A percentile compares a stretch with the other conserved stretches of the same genome.
phyloP scores from a whole-genome alignment of 64 coral and sea anemone species.

The Actinia tenebrosa region DNA sequence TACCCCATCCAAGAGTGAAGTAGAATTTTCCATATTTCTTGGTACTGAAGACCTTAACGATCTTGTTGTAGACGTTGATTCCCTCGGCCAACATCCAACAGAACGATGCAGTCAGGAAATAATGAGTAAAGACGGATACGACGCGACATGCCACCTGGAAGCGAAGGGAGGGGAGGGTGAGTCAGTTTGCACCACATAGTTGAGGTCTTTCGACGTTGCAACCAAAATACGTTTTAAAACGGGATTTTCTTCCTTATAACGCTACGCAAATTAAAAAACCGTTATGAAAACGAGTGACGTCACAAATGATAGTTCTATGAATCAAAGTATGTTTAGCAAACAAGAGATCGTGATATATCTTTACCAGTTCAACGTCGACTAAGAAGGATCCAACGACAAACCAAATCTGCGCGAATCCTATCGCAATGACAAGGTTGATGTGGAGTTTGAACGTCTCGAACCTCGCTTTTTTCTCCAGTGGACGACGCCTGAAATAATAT shows the following conservation, averaged over 20 bases:
- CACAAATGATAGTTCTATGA: too few species aligned
- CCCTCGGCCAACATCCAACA: constrained; percentile 93
- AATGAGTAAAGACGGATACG: constrained; percentile 71
- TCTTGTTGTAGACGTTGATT: constrained; percentile 93
- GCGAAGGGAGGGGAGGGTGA: neutral
- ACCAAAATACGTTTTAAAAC: neutral
- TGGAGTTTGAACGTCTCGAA: constrained; percentile 65
- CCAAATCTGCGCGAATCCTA: constrained; percentile 63
- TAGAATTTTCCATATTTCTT: constrained; percentile 72
- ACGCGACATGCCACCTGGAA: constrained; percentile 61
- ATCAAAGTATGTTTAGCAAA: too few species aligned
- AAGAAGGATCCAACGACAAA: constrained; percentile 69
- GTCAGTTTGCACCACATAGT: neutral
- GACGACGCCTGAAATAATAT: constrained; percentile 20
- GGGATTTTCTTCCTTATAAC: too few species aligned
- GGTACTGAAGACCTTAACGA: constrained; percentile 79
- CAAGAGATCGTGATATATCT: neutral
- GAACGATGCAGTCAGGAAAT: constrained; percentile 79
- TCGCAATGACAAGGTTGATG: constrained; percentile 77
- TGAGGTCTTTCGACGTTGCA: neutral
- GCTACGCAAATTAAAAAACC: too few species aligned
- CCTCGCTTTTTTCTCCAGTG: constrained; percentile 58
- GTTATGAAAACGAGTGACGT: too few species aligned
- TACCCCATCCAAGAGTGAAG: constrained; percentile 77
- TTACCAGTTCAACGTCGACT: constrained; percentile 51